Conservation (phyloP, 2,113 vertebrate species). For the Ondatra zibethicus region DNA sequence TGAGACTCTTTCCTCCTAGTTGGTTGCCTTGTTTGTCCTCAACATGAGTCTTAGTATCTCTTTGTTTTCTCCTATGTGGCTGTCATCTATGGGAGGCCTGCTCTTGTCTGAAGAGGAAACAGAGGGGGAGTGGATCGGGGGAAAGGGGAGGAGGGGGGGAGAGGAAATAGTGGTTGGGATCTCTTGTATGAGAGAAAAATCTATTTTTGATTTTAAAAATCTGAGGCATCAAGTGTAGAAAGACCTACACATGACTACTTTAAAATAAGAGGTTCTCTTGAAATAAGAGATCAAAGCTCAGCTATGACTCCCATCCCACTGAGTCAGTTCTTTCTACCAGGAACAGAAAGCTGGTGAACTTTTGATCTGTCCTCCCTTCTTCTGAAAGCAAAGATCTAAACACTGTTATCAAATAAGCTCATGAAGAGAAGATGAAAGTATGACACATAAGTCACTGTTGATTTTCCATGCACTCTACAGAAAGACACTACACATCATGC, state of each 20-base stretch:
- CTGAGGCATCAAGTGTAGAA: not conserved
- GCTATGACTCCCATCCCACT: slow-evolving; percentile 42
- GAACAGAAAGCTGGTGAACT: slow-evolving; percentile 72
- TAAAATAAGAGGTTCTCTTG: slow-evolving; percentile 62
- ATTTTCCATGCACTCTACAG: slow-evolving; percentile 56
- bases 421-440: slow-evolving; percentile 58
- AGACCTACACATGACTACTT: slow-evolving; percentile 35
- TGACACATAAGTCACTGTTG: slow-evolving; percentile 59
- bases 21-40: no score
- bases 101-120: not conserved
- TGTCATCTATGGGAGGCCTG: not conserved
- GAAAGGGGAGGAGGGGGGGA: not conserved
- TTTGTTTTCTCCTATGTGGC: not conserved
- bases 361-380: slow-evolving; percentile 71
- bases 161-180: not conserved
- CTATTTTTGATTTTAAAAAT: not conserved
- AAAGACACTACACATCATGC: not conserved
- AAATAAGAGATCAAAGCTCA: slow-evolving; percentile 69
- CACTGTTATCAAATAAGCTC: slow-evolving; percentile 64
- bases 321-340: slow-evolving; percentile 60
- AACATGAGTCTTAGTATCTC: not conserved
- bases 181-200: not conserved
- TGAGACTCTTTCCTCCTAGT: not conserved
- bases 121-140: not conserved
- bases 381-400: slow-evolving; percentile 65